A percentile compares a stretch with the other conserved stretches of the same genome.
Conservation (phyloP, 2,797 vertebrate genomes). For the Poecilia velifera region DNA sequence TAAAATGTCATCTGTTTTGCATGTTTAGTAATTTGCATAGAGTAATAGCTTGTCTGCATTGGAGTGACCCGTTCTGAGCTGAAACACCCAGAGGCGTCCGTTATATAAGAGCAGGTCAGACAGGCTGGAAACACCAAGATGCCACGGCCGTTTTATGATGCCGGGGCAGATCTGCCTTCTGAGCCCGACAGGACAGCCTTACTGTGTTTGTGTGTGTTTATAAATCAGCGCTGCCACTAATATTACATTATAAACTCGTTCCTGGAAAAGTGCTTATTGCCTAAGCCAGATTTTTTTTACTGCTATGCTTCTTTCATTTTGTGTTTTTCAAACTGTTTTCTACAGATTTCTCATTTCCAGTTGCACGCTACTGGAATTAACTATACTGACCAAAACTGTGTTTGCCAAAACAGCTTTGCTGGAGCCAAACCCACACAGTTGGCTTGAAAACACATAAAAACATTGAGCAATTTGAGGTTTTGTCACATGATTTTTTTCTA, state of each 20-base stretch:
- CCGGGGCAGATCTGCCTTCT: slow-evolving; percentile 26
- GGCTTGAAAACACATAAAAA: slow-evolving; percentile 17
- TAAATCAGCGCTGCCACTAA: slow-evolving; percentile 21
- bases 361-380: slow-evolving; percentile 5
- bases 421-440: slow-evolving; percentile 30
- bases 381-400: slow-evolving; percentile 8
- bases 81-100: slow-evolving; percentile 28
- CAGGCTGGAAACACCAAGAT: slow-evolving; percentile 61
- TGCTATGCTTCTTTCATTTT: not conserved
- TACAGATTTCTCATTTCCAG: slow-evolving; percentile 8
- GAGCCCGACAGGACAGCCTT: slow-evolving; percentile 16
- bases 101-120: slow-evolving; percentile 55
- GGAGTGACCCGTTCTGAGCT: slow-evolving; percentile 29
- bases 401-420: slow-evolving; percentile 13
- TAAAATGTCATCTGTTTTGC: slow-evolving; percentile 5
- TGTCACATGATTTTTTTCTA: slow-evolving; percentile 19
- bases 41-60: slow-evolving; percentile 8
- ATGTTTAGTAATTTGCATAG: not conserved
- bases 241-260: slow-evolving; percentile 16
- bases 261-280: slow-evolving; percentile 11
- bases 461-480: slow-evolving; percentile 23
- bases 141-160: slow-evolving; percentile 54
- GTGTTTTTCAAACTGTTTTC: slow-evolving; percentile 17
- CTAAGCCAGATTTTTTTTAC: not conserved
- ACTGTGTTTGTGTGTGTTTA: slow-evolving; percentile 4